Conservation (phyloP, 2,797 vertebrate species). For the Poecilia gillii region DNA sequence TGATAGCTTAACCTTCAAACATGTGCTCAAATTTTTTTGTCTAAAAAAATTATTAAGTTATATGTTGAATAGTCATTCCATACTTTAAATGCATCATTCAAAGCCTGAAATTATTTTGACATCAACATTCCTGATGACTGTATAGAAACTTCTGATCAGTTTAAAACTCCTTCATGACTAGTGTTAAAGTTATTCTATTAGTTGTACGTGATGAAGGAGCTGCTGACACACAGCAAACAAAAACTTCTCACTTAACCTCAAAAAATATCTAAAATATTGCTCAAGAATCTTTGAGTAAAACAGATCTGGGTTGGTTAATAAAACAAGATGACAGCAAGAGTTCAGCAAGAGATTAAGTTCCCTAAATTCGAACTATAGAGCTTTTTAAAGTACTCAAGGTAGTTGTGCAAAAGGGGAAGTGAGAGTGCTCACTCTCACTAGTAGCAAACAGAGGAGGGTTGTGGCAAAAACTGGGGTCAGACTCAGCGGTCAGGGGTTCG, state of each 20-base stretch:
- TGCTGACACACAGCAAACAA: not conserved
- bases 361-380: slow-evolving; percentile 12
- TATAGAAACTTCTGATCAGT: not conserved
- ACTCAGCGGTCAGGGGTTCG: slow-evolving; percentile 57
- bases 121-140: not conserved
- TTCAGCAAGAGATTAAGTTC: slow-evolving; percentile 24
- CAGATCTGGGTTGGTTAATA: slow-evolving; percentile 28
- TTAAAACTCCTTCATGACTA: not conserved
- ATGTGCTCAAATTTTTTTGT: not conserved
- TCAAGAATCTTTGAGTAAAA: slow-evolving; percentile 23
- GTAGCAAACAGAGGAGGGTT: slow-evolving; percentile 26
- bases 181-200: not conserved
- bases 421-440: slow-evolving; percentile 56
- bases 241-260: not conserved
- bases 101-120: not conserved
- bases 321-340: slow-evolving; percentile 8
- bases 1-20: not conserved
- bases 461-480: slow-evolving; percentile 43
- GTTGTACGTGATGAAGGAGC: not conserved
- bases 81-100: not conserved
- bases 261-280: not conserved
- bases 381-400: slow-evolving; percentile 25
- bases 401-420: slow-evolving; percentile 52
- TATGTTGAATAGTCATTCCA: not conserved
- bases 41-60: not conserved